A percentile compares a stretch with the other conserved stretches of the same genome.
Conservation (phyloP, 2,113 vertebrate species). For the Entelurus aequoreus region DNA sequence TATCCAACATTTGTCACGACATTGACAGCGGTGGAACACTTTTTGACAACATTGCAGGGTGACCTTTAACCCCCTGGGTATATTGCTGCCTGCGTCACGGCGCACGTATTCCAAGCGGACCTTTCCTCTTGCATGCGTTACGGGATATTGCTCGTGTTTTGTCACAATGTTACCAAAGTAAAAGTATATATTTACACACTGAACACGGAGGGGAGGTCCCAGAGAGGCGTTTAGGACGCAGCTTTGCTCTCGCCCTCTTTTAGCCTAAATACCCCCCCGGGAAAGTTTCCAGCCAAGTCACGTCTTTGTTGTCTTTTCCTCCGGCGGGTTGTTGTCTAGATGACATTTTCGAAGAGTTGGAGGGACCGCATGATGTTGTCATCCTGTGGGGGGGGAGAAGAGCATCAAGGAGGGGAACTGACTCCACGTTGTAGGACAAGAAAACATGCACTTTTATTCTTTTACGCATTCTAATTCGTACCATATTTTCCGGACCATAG, state of each 20-base stretch:
- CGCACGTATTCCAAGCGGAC: slow-evolving; percentile 19
- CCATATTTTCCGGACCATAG: no score
- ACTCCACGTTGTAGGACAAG: no score
- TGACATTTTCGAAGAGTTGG: slow-evolving; percentile 96
- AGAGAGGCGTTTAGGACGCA: slow-evolving; percentile 6
- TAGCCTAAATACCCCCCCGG: slow-evolving; percentile 12
- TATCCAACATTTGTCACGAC: slow-evolving; percentile 44
- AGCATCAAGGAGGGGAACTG: neutral
- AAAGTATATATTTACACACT: slow-evolving; percentile 40
- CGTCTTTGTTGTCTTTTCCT: slow-evolving; percentile 8
- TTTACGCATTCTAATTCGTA: no score
- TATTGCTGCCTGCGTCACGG: slow-evolving; percentile 11
- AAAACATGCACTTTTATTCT: no score
- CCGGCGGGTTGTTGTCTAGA: slow-evolving; percentile 65
- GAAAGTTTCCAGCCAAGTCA: slow-evolving; percentile 4
- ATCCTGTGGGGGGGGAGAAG: slow-evolving; percentile 70
- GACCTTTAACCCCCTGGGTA: neutral
- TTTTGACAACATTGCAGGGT: neutral
- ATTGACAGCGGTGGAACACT: slow-evolving; percentile 41
- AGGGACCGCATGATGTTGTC: slow-evolving; percentile 97
- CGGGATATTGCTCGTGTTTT: slow-evolving; percentile 36
- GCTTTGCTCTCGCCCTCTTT: slow-evolving; percentile 19
- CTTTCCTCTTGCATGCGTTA: slow-evolving; percentile 39
- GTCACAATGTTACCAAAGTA: slow-evolving; percentile 6
- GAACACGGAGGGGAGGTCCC: slow-evolving; percentile 15